These are phyloP conservation scores for Coendou prehensilis DNA, from an alignment of 2,797 vertebrate genomes.

Conservation along the genomic window DNA sequence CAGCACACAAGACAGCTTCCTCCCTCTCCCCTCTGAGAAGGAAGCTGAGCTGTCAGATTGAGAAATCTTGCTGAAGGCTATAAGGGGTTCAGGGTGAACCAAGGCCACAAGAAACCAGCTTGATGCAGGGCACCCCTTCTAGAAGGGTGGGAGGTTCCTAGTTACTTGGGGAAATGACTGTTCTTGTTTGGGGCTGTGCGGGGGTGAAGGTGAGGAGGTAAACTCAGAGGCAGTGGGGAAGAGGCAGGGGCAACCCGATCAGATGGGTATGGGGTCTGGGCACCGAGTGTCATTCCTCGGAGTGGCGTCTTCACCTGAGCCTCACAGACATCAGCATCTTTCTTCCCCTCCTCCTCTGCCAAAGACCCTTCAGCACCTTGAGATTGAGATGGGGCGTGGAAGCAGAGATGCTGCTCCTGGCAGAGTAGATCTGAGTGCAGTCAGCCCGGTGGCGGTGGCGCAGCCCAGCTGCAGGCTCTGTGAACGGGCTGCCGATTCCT, in stretches of 20 bases:
- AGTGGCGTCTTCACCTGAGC: background rate
- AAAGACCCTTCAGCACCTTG: background rate
- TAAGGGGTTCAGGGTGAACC: background rate
- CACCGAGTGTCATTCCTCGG: background rate
- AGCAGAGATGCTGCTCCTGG: background rate
- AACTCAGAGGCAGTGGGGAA: background rate
- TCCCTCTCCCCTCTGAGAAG: background rate
- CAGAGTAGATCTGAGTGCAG: background rate
- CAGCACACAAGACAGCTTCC: too few relatives aligned
- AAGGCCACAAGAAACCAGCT: background rate
- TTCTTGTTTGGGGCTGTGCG: background rate
- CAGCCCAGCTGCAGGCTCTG: constrained; percentile 5
- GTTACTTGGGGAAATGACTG: background rate
- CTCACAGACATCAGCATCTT: background rate
- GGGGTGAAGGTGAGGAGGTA: background rate
- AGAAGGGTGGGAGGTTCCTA: background rate
- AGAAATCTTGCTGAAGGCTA: background rate
- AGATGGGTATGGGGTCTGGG: background rate
- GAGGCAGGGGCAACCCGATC: background rate
- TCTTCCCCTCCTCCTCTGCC: background rate
- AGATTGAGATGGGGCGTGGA: background rate
- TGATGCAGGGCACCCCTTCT: background rate
- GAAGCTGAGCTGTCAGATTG: background rate
- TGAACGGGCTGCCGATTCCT: background rate
- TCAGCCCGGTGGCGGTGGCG: accelerated